Evolutionary conservation across 2,113 vertebrate genomes (phyloP).

Genomic region (Hylia prasina): DNA sequence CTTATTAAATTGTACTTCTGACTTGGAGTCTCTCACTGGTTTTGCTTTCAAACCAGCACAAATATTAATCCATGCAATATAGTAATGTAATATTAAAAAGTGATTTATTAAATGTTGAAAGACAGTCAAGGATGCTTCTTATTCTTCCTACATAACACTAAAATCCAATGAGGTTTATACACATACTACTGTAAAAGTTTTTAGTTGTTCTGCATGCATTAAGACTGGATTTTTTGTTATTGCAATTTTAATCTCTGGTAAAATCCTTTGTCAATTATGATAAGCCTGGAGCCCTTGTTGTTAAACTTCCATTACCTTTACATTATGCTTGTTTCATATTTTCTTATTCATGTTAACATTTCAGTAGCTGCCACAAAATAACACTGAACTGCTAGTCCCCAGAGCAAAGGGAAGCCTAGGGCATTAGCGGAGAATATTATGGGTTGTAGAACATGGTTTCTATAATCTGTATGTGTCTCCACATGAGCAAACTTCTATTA

Average conservation of each 20-base stretch:
- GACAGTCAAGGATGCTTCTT: not conserved
- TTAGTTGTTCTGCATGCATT: not conserved
- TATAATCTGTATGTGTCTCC: not conserved
- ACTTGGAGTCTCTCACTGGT: too few relatives aligned
- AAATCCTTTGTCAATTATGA: not conserved
- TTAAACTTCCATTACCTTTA: not conserved
- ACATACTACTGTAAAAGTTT: not conserved
- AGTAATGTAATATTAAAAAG: not conserved
- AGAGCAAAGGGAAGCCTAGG: not conserved
- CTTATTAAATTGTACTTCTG: too few relatives aligned
- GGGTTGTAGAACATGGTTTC: not conserved
- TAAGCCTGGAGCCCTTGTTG: not conserved
- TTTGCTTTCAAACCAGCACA: too few relatives aligned
- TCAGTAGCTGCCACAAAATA: not conserved
- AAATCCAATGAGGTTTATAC: not conserved
- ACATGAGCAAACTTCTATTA: not conserved
- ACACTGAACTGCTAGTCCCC: not conserved
- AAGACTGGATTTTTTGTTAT: not conserved
- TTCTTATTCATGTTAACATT: not conserved
- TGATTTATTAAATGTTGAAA: not conserved
- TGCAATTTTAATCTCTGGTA: not conserved
- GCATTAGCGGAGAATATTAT: not conserved
- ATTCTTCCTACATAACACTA: not conserved
- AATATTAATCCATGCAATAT: not conserved
- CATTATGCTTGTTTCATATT: not conserved